A percentile compares a stretch with the other conserved stretches of the same genome.
phyloP scores from a whole-genome alignment of 2,113 vertebrate genomes.

The Tachysurus fulvidraco region DNA sequence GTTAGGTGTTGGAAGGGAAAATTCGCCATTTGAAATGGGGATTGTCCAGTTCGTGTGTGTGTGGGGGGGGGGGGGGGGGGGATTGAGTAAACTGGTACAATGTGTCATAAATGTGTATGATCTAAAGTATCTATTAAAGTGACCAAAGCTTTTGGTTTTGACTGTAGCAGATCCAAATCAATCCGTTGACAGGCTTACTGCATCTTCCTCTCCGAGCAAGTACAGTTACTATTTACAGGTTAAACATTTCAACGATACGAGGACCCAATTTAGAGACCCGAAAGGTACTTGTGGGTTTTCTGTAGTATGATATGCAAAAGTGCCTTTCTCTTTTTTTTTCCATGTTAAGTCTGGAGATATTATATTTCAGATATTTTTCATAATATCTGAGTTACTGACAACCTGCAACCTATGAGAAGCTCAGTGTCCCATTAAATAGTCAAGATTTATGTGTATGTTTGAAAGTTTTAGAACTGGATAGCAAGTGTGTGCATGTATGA shows the following conservation, averaged over 20 bases:
- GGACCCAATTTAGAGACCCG: slow-evolving; percentile 17
- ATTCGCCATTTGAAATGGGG: slow-evolving; percentile 25
- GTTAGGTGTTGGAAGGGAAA: slow-evolving; percentile 12
- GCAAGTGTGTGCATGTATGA: background rate
- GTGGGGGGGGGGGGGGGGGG: too few species aligned
- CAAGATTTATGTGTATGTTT: background rate
- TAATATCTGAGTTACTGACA: background rate
- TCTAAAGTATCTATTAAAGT: slow-evolving; percentile 44
- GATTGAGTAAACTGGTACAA: slow-evolving; percentile 19
- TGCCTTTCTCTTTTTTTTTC: slow-evolving; percentile 44
- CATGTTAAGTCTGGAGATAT: background rate
- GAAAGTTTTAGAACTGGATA: slow-evolving; percentile 16
- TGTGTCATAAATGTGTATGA: slow-evolving; percentile 32
- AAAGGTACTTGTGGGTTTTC: slow-evolving; percentile 32
- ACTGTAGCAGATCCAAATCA: slow-evolving; percentile 32
- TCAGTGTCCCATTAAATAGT: slow-evolving; percentile 1
- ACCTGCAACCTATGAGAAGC: slow-evolving; percentile 8
- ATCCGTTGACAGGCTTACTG: slow-evolving; percentile 20
- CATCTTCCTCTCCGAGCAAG: background rate
- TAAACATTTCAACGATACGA: slow-evolving; percentile 29
- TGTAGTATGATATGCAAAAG: slow-evolving; percentile 36
- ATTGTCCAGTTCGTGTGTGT: slow-evolving; percentile 20
- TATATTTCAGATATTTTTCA: background rate
- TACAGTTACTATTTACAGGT: slow-evolving; percentile 31
- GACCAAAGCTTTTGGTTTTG: slow-evolving; percentile 56